Evolutionary conservation across 2,888 invertebrate genomes (phyloP).

Genomic region (Limnephilus lunatus): DNA sequence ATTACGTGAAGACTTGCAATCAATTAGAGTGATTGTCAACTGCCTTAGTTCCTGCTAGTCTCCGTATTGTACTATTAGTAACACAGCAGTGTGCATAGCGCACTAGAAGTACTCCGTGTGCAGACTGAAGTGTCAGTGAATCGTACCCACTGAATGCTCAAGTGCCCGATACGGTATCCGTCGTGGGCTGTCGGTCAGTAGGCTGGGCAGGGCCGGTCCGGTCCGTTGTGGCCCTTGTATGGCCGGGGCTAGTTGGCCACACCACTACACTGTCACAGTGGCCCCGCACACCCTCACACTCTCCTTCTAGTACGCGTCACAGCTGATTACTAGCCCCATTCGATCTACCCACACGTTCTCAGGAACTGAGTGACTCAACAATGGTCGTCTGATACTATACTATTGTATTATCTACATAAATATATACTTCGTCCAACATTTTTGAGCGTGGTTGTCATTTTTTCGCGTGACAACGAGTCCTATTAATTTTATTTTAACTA

Average conservation of each 20-base stretch:
- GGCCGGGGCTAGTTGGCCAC: not conserved
- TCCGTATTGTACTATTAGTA: not conserved
- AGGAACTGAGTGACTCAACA: not conserved
- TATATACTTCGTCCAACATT: not conserved
- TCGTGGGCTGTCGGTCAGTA: not conserved
- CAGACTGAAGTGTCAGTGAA: not conserved
- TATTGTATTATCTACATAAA: not conserved
- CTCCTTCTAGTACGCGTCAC: not conserved
- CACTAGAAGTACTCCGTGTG: not conserved
- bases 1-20: not conserved
- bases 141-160: not conserved
- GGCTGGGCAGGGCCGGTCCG: not conserved
- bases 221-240: conserved; percentile 10
- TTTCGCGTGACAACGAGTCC: not conserved
- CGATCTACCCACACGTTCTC: not conserved
- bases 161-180: not conserved
- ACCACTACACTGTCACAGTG: not conserved
- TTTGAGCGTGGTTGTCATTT: not conserved
- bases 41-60: not conserved
- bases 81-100: not conserved
- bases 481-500: no score
- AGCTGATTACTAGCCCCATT: not conserved
- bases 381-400: not conserved
- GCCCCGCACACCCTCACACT: not conserved
- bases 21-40: not conserved